Evolutionary conservation across 2,113 vertebrate species (phyloP).

Genomic region (Saguinus midas): DNA sequence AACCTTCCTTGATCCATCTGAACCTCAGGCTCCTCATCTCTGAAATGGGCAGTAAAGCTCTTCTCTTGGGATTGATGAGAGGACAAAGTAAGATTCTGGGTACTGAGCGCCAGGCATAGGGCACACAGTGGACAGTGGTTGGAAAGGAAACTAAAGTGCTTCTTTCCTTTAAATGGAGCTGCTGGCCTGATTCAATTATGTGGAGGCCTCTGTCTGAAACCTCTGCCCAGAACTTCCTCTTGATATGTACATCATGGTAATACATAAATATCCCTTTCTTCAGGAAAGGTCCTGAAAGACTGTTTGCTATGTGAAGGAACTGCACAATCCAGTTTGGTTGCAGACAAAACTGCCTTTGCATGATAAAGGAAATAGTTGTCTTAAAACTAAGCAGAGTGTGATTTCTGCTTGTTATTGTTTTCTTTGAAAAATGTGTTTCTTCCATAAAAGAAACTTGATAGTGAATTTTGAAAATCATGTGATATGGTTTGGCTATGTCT

Average conservation of each 20-base stretch:
- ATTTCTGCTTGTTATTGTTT: not conserved
- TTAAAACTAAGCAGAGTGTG: not conserved
- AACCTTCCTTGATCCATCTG: not conserved
- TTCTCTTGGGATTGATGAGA: not conserved
- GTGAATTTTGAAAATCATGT: conserved; percentile 6
- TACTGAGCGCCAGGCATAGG: not conserved
- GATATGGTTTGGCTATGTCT: too few species aligned
- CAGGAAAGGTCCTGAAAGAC: not conserved
- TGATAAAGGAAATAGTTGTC: not conserved
- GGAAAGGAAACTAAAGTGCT: not conserved
- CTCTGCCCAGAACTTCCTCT: not conserved
- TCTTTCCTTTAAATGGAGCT: not conserved
- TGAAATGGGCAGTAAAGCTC: not conserved
- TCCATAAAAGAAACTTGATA: conserved; percentile 14
- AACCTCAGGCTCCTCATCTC: conserved; percentile 5
- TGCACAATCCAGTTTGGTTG: not conserved
- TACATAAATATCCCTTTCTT: not conserved
- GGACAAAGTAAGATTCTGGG: not conserved
- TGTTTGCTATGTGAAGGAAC: not conserved
- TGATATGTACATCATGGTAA: not conserved
- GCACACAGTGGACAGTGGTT: not conserved
- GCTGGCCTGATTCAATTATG: not conserved
- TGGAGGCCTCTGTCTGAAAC: not conserved
- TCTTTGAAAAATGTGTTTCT: not conserved
- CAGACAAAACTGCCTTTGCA: not conserved